Base-by-base conservation (phyloP, 2,113 vertebrate genomes). In the Lathamus discolor region DNA sequence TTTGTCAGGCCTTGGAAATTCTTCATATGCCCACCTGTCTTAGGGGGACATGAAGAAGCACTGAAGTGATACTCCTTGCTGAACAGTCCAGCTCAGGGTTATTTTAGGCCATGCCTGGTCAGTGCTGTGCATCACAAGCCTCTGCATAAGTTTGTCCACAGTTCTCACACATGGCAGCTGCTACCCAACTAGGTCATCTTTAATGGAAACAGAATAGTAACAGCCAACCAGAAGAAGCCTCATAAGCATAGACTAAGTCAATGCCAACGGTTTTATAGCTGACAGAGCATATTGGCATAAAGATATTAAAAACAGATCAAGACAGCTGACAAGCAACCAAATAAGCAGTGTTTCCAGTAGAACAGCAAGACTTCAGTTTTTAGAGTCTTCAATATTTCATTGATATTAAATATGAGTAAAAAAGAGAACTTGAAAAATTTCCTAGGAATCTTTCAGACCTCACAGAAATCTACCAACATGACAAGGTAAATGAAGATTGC, bases 301-400 rank as follows among this genome's bases (percentile, higher is more conserved):
- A 72, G 20, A 92, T 25, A 33, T 73, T 17, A 55, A 37, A 81
- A 89, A 55, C 14, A 41, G 16, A 91, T 54, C 64, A 74, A 92
- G 17, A 35, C 35, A 90, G 64, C 28, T 9, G 31, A 68, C 2
- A 85, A 61, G 29, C 35, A 81, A 79, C 11, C 1, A 25, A 62
- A 62, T n/a, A 37, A 95, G 44, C 55, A 86, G 44, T 31, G 12
- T 46, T 67, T 52, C 43, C 6, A 10, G 57, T 18, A 86, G 10
- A 88, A 72, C 37, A 95, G 74, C 64, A 72, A 75, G 57, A 51
- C 31, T 87, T 43, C 6, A 25, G 8, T 13, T 73, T 93, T 95
- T 67, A 85, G 17, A 61, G 31, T 90, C 27, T 33, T 76, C 77
- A 61, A 77, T 31, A 88, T 85, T 94, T 62, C 7, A 39, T 77